A percentile compares a stretch with the other conserved stretches of the same genome.
phyloP scores from a whole-genome alignment of 1,140 invertebrate genomes.

The Magallana angulata region DNA sequence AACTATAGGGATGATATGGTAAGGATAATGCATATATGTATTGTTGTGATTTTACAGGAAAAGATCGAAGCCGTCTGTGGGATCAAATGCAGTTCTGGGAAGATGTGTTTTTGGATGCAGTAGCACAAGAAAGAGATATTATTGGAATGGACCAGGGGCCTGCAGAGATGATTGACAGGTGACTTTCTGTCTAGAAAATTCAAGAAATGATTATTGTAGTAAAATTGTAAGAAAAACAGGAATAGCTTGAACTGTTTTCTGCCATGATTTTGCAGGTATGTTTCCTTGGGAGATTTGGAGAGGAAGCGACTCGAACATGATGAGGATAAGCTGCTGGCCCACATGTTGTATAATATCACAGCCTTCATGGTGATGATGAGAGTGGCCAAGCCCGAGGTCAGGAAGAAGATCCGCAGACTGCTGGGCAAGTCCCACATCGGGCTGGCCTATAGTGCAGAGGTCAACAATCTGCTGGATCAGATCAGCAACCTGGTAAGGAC shows the following conservation, averaged over 20 bases:
- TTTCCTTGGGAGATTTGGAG: conserved; percentile 94
- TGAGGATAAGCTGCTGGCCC: conserved; percentile 96
- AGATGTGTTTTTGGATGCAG: conserved; percentile 98
- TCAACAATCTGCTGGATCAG: conserved; percentile 97
- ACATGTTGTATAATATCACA: conserved; percentile 97
- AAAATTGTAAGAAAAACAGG: too few relatives aligned
- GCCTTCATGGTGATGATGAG: conserved; percentile 97
- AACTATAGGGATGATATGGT: not conserved
- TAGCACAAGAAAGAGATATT: conserved; percentile 98
- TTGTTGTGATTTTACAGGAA: conserved; percentile 79
- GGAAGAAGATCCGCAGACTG: conserved; percentile 94
- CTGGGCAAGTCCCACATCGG: conserved; percentile 99
- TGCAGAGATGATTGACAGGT: conserved; percentile 99
- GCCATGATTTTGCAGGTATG: conserved; percentile 84
- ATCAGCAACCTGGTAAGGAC: conserved; percentile 92
- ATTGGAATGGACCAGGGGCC: conserved; percentile 99
- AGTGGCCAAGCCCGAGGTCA: conserved; percentile 91
- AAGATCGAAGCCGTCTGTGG: conserved; percentile 93
- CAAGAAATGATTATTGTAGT: too few relatives aligned
- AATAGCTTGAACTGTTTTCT: too few relatives aligned
- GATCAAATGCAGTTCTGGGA: conserved; percentile 99
- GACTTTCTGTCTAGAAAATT: not conserved
- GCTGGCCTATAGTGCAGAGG: conserved; percentile 96
- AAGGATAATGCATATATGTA: not conserved
- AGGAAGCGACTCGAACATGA: conserved; percentile 97